Percentiles rank a stretch among this genome's conserved stretches.
phyloP scores from a whole-genome alignment of 2,113 vertebrate species.

The Cynopterus brachyotis region DNA sequence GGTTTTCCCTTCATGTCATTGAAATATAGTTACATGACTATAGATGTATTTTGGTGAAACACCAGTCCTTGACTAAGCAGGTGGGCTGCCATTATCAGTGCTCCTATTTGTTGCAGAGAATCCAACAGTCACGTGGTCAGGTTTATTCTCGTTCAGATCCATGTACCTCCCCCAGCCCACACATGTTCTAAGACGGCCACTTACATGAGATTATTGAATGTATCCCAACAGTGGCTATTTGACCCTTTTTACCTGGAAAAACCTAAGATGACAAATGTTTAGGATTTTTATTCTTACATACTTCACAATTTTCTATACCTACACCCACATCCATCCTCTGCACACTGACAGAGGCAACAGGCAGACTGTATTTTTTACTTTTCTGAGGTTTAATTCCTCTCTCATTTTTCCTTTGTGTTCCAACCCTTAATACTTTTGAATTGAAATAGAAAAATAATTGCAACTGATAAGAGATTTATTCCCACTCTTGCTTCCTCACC shows the following conservation, averaged over 20 bases:
- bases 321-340: not conserved
- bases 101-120: not conserved
- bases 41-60: not conserved
- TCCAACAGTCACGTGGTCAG: not conserved
- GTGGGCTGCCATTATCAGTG: not conserved
- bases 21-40: not conserved
- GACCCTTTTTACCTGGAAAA: not conserved
- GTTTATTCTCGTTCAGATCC: not conserved
- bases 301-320: not conserved
- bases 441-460: not conserved
- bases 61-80: not conserved
- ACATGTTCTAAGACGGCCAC: not conserved
- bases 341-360: not conserved
- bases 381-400: not conserved
- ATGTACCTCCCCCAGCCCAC: rapidly evolving
- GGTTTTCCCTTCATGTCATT: not conserved
- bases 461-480: not conserved
- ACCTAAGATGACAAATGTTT: not conserved
- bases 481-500: not conserved
- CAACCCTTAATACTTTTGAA: not conserved
- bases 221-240: not conserved
- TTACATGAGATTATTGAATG: not conserved
- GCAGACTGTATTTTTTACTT: not conserved
- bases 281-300: not conserved
- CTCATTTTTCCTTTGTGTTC: not conserved